A percentile compares a stretch with the other conserved stretches of the same genome.
phyloP scores from a whole-genome alignment of 30 jellyfish, hydroid and myxozoan genomes.

The Hydra vulgaris region DNA sequence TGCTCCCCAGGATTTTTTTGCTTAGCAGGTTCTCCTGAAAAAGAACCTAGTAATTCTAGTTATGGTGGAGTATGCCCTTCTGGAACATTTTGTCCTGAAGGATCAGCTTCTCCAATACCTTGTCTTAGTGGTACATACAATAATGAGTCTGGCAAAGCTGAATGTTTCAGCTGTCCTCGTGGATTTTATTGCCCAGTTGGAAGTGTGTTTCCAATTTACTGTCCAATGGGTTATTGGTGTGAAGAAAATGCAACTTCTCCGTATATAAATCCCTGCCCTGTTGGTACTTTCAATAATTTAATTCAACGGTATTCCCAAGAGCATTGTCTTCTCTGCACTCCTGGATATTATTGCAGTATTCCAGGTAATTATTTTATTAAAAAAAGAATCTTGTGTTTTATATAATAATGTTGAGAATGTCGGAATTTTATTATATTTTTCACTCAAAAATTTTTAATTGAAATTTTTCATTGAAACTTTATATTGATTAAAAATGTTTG shows the following conservation, averaged over 20 bases:
- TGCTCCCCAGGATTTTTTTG: slow-evolving; percentile 89
- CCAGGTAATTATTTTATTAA: slow-evolving; percentile 34
- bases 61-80: slow-evolving; percentile 95
- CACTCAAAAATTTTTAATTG: too few species aligned
- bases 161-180: slow-evolving; percentile 60
- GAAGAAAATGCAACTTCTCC: slow-evolving; percentile 51
- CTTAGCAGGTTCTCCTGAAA: slow-evolving; percentile 78
- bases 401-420: background rate
- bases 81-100: slow-evolving; percentile 84
- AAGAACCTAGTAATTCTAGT: slow-evolving; percentile 52
- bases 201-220: slow-evolving; percentile 52
- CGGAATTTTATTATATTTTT: too few species aligned
- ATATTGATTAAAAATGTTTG: too few species aligned
- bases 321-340: slow-evolving; percentile 68
- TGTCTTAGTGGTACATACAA: slow-evolving; percentile 88
- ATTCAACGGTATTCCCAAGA: slow-evolving; percentile 37
- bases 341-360: slow-evolving; percentile 70
- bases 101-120: slow-evolving; percentile 65
- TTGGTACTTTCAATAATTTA: slow-evolving; percentile 71
- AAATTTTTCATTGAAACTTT: slow-evolving; percentile 1
- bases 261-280: slow-evolving; percentile 67
- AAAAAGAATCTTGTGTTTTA: background rate
- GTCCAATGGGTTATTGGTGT: slow-evolving; percentile 98
- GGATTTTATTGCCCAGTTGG: slow-evolving; percentile 87
- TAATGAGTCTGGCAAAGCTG: slow-evolving; percentile 67